Evolutionary conservation across 2,797 vertebrate species (phyloP), one percentile per base, ranked within the genome.

Genomic region (Notolepis coatsorum): DNA sequence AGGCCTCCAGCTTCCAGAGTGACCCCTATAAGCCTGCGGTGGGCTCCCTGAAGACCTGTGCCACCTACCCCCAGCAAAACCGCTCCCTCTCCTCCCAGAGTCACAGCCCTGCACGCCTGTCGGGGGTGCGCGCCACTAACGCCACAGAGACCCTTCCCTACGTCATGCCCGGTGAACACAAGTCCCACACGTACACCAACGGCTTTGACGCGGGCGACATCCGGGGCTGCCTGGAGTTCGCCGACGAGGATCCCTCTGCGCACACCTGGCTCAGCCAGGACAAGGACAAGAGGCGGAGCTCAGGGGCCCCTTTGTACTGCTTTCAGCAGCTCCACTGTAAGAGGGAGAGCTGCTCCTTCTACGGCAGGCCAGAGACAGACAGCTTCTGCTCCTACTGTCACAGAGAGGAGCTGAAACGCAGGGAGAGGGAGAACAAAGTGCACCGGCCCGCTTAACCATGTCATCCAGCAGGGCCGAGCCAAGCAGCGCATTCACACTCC

Each of bases 321-420:
- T 93, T 94, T 84, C 96, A 96, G 89, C 97, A 98, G 91, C 95
- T 94, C 84, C 96, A 95, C 82, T 99, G 98, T 87, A 96, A 93
- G 91, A 95, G 94, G 80, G 97, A 98, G 78, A 96, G 97, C 92
- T 99, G 98, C 80, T 96, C 98, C 76, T 99, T 99, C 89, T 99
- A 99, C 23, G 97, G 98, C 18, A 93, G 97, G 68, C 94, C 95
- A 0, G 98, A 99, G 92, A 99, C 98, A 30, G 97, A 99, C 74
- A 95, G 96, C 92, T 97, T 92, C 89, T 99, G 98, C 86, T 99
- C 98, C 52, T 99, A 96, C 92, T 99, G 98, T 93, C 99, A 96
- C 92, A 96, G 95, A 68, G 98, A 99, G 90, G 97, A 99, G 91
- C 81, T 98, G 61, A 96, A 96, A 76, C 95, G 95, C 85, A 95